Base-by-base conservation (phyloP, 1,140 invertebrate species). In the Scaptomyza pallida region DNA sequence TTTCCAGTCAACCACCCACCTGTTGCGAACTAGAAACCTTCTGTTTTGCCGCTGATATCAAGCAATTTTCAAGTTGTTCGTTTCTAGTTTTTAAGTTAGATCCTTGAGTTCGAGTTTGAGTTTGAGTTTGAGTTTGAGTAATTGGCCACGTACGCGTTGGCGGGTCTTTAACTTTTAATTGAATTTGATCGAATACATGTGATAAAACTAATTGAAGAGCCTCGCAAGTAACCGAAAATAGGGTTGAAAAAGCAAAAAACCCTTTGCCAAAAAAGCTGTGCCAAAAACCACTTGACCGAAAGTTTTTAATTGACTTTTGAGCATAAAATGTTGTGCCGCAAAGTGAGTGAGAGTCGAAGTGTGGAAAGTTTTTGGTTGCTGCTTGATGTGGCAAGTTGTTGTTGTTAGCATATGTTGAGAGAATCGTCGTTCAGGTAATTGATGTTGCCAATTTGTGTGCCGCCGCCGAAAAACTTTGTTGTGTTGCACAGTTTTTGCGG, bases 171-270 rank as follows among this genome's bases (percentile, higher is more conserved):
- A 88, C 73, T 86, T 88, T 86, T 86, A 86, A 86, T 86, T 86
- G 82, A 86, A 86, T 86, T 81, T 75, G 81, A 86, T 86, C 82
- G 78, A 88, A 88, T 75, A 65, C 81, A 86, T 81, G 77, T 75
- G 82, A 86, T 86, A 81, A 86, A 88, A 81, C 88, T 86, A 86
- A 86, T 86, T 86, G 82, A 52, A 59, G 51, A 35, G 37, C 23
- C 23, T 26, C 23, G 23, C 5, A 13, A 9, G 26, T 9, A 30
- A 30, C 26, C 9, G 26, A 26, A 26, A 26, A 26, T 26, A 26
- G 23, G 23, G 5, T 4, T 26, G 23, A 5, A 4, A 26, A 26
- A 26, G 23, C 23, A 44, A 62, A n/a, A n/a, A n/a, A n/a, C n/a
- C n/a, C n/a, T n/a, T n/a, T n/a, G 41, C 26, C 43, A n/a, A 51